Percentiles rank a stretch among this genome's conserved stretches.
These are phyloP conservation scores for Alloplasta piceator DNA, from an alignment of 2,888 invertebrate genomes.

Conservation along the genomic window DNA sequence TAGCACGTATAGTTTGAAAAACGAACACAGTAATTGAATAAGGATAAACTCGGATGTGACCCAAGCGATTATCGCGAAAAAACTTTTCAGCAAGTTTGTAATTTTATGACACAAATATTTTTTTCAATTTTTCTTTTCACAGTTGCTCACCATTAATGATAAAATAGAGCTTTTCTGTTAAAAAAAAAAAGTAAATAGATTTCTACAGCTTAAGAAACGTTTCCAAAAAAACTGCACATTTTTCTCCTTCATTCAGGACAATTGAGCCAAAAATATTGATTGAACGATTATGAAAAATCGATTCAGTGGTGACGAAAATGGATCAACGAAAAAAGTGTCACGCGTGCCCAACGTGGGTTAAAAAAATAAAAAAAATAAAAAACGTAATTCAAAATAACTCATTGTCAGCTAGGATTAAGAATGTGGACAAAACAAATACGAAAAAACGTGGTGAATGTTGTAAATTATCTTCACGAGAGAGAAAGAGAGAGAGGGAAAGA, in stretches of 20 bases:
- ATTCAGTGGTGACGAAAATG: slow-evolving; percentile 17
- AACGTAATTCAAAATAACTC: slow-evolving; percentile 58
- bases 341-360: slow-evolving; percentile 72
- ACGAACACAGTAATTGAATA: too few relatives aligned
- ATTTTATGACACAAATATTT: too few relatives aligned
- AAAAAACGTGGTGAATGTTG: slow-evolving; percentile 73
- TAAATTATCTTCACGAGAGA: slow-evolving; percentile 77
- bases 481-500: slow-evolving; percentile 42
- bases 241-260: slow-evolving; percentile 64
- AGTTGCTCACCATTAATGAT: not conserved
- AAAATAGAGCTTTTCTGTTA: too few relatives aligned
- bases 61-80: too few relatives aligned
- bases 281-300: slow-evolving; percentile 42
- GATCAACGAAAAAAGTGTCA: slow-evolving; percentile 64
- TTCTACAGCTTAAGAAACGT: slow-evolving; percentile 73
- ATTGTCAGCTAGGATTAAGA: slow-evolving; percentile 74
- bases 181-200: slow-evolving; percentile 68
- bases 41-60: too few relatives aligned
- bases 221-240: slow-evolving; percentile 70
- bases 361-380: slow-evolving; percentile 55
- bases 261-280: slow-evolving; percentile 70
- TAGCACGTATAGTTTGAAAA: too few relatives aligned
- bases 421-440: slow-evolving; percentile 69
- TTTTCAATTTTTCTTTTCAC: slow-evolving; percentile 3
- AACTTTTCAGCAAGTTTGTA: too few relatives aligned